phyloP scores from a whole-genome alignment of 2,113 vertebrate genomes.

The Cynopterus brachyotis region DNA sequence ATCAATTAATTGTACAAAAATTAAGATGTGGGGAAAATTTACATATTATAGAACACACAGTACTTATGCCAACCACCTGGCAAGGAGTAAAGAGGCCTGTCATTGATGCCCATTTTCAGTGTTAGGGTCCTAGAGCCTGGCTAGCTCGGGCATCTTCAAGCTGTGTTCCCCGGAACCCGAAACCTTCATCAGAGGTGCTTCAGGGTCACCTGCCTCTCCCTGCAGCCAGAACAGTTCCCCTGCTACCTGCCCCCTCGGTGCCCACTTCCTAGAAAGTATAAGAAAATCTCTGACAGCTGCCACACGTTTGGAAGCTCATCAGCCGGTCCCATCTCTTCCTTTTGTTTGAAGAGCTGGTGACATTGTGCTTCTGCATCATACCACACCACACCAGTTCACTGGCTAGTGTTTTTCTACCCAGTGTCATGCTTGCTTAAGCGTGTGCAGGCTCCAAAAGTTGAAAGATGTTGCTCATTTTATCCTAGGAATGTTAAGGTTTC shows the following conservation, averaged over 20 bases:
- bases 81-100: not conserved
- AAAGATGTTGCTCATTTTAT: not conserved
- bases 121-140: not conserved
- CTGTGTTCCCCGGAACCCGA: not conserved
- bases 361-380: rapidly evolving
- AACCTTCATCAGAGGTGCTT: not conserved
- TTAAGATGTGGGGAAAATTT: not conserved
- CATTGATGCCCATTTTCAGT: not conserved
- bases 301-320: not conserved
- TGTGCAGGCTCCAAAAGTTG: not conserved
- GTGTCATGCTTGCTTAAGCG: no score
- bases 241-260: not conserved
- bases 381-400: rapidly evolving
- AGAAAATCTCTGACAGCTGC: not conserved
- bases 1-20: not conserved
- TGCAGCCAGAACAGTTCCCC: not conserved
- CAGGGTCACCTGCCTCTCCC: not conserved
- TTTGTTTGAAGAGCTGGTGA: not conserved
- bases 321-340: not conserved
- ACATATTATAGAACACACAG: not conserved
- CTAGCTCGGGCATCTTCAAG: not conserved
- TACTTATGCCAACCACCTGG: not conserved
- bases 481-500: not conserved
- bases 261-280: not conserved
- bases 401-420: not conserved